Evolutionary conservation across 2,113 vertebrate genomes (phyloP), one percentile per base, ranked within the genome.

Genomic region (Engystomops pustulosus): DNA sequence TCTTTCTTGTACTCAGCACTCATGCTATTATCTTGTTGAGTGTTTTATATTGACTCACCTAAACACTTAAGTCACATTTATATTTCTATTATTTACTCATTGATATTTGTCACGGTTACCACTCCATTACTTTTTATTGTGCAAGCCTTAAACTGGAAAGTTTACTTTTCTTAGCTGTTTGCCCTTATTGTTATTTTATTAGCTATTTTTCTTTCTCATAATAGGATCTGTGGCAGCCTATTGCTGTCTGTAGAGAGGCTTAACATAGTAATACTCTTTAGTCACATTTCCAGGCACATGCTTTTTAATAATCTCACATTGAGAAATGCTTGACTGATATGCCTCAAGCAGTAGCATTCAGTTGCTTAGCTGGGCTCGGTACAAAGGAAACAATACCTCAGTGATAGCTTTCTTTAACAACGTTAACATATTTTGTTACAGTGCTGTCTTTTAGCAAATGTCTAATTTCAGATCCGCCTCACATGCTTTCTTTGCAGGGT

Each of bases 381-480:
- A 84, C 82, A 84, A 84, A 84, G 74, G 74, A 78, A 69, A 78
- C 82, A 84, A 84, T 84, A 67, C 74, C 74, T 77, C 82, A 86
- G 79, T 80, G 76, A 87, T 91, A 89, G 87, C 85, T 89, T 89
- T 79, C 86, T 84, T 44, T 78, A 69, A 49, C 85, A 75, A 86
- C 82, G 80, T 74, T 87, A 91, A 79, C 76, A 75, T 90, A 86
- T 88, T 91, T 91, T 86, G 81, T 87, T 89, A 86, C 89, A 90
- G 79, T 83, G 70, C 80, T 90, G 87, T 86, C 88, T 90, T 90
- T 91, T 86, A 90, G 85, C 86, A 90, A 91, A 91, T 86, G 89
- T 89, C 90, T 93, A 88, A 91, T 91, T 91, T 92, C 91, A 90
- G 90, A 92, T 88, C 90, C 65, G 2, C 91, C 91, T 91, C 93